A percentile compares a stretch with the other conserved stretches of the same genome.
These are phyloP conservation scores for Clarias gariepinus DNA, from an alignment of 2,113 vertebrate species.

Conservation along the genomic window DNA sequence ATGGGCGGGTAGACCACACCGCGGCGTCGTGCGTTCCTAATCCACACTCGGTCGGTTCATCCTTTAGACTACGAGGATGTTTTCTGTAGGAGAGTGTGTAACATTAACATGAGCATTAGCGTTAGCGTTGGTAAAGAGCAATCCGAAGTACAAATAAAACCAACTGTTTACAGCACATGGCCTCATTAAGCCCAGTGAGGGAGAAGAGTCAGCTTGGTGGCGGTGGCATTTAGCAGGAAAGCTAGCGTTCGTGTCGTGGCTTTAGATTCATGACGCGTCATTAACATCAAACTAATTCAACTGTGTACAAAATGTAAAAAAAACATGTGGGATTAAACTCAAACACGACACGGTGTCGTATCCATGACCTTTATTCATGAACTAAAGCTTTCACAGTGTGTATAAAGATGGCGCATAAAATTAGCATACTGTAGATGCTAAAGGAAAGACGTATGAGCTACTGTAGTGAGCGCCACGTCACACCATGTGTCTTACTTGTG, in stretches of 20 bases:
- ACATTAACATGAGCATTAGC: neutral
- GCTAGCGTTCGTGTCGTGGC: neutral
- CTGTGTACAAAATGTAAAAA: no score
- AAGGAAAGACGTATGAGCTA: neutral
- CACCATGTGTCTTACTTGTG: neutral
- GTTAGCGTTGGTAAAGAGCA: no score
- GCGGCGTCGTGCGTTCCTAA: neutral
- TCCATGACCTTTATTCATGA: neutral
- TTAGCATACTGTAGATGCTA: neutral
- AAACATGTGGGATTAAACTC: neutral
- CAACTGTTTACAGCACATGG: neutral
- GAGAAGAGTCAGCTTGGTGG: neutral
- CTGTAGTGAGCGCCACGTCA: slow-evolving; percentile 21
- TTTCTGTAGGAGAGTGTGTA: neutral
- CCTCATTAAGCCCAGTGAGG: neutral
- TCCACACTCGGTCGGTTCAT: neutral
- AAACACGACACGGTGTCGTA: neutral
- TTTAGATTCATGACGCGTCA: neutral
- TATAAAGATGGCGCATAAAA: neutral
- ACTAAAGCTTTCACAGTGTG: neutral
- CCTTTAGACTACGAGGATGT: neutral
- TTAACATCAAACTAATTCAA: neutral
- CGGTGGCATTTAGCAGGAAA: neutral
- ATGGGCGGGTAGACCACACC: neutral
- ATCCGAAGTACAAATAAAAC: neutral